Evolutionary conservation across 2,113 vertebrate species (phyloP), one percentile per base, ranked within the genome.

Genomic region (Corythornis vintsioides): DNA sequence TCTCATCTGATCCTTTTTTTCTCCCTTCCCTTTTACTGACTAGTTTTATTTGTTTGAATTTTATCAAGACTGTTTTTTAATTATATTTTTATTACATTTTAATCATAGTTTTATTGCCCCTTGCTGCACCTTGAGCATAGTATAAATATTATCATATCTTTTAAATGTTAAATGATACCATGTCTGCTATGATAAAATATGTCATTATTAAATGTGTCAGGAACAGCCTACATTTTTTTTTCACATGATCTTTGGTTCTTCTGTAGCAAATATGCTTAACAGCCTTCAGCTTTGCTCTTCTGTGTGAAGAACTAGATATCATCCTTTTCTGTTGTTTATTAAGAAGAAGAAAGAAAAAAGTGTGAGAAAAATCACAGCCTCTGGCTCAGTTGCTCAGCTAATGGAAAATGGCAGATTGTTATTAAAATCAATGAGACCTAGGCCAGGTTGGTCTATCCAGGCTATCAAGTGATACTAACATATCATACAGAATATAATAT

Each of bases 51-150:
- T 93, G 66, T 78, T 81, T 74, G 9, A 77, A 93, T 95, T 92
- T 92, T 89, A 87, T 89, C 59, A 61, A 61, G 11, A 81, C 8
- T 72, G 13, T 13, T 91, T 65, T 92, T 90, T 81, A 95, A 95
- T 92, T 78, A 93, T 60, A 14, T 77, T 76, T 91, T 91, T 89
- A 75, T 94, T 92, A 83, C 91, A 94, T 92, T 95, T 96, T 86
- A 96, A 90, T 95, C 31, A 89, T 86, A 43, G 22, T 78, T 93
- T 96, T 96, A 92, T 93, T 91, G 80, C 85, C 50, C 85, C 24
- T 87, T 59, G 20, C 55, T 89, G 52, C 69, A 95, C 80, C 92
- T 95, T 97, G 69, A 93, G 25, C 43, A 67, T 73, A 71, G 19
- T 56, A 83, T 83, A 94, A 92, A 93, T 95, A 94, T 94, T 88